Conservation (phyloP, 2,797 vertebrate species). For the Capromys pilorides region DNA sequence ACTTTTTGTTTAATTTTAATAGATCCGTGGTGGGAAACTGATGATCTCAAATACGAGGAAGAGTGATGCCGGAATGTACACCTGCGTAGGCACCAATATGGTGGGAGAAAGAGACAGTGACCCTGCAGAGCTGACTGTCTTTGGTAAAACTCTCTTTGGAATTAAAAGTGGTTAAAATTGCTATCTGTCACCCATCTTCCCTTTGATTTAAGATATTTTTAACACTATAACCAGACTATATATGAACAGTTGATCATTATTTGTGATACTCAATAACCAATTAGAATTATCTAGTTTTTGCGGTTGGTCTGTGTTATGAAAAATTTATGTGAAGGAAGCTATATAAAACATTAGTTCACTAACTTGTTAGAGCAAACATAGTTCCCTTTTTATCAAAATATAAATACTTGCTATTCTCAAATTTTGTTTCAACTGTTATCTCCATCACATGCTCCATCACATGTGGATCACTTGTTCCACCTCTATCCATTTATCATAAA, state of each 20-base stretch:
- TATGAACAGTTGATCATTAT: background rate
- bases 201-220: background rate
- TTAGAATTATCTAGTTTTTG: background rate
- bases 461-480: background rate
- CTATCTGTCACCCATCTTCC: background rate
- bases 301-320: background rate
- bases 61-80: constrained; percentile 97
- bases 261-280: background rate
- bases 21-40: constrained; percentile 98
- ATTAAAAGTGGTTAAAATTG: constrained; percentile 2
- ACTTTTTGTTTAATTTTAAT: constrained; percentile 58
- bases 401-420: background rate
- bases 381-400: background rate
- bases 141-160: constrained; percentile 88
- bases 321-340: background rate
- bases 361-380: background rate
- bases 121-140: constrained; percentile 97
- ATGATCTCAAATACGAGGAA: constrained; percentile 99
- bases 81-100: constrained; percentile 98
- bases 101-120: constrained; percentile 98
- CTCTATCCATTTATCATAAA: background rate
- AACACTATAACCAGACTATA: background rate
- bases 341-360: background rate
- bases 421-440: background rate
- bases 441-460: background rate